These are phyloP conservation scores for Orgyia antiqua DNA, from an alignment of 2,888 invertebrate genomes.

Conservation along the genomic window DNA sequence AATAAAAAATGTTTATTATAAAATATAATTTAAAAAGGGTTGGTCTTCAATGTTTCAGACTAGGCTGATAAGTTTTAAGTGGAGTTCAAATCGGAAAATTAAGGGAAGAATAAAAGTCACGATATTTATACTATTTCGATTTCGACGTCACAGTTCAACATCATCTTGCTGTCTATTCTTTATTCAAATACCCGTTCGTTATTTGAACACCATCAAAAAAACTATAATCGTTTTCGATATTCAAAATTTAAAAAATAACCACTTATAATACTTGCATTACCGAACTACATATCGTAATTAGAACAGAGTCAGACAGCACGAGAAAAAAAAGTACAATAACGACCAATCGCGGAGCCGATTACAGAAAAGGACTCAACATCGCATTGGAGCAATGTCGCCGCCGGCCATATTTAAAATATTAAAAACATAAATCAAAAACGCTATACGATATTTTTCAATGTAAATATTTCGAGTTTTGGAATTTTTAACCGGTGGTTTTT, in stretches of 20 bases:
- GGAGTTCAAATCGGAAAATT: too few relatives aligned
- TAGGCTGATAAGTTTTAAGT: too few relatives aligned
- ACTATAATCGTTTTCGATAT: constrained; percentile 25
- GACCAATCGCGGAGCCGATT: constrained; percentile 59
- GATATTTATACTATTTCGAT: too few relatives aligned
- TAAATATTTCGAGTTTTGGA: constrained; percentile 42
- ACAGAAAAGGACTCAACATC: constrained; percentile 42
- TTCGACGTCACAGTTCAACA: too few relatives aligned
- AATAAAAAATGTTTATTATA: too few relatives aligned
- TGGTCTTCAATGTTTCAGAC: too few relatives aligned
- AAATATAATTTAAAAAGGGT: too few relatives aligned
- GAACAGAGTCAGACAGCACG: constrained; percentile 40
- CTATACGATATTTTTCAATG: constrained; percentile 65
- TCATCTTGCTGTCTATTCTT: too few relatives aligned
- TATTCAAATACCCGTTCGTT: neutral
- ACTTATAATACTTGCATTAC: constrained; percentile 38
- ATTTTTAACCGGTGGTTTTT: constrained; percentile 30
- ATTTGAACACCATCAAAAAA: neutral
- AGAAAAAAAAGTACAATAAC: constrained; percentile 46
- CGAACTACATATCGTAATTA: constrained; percentile 59
- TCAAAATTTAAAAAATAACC: constrained; percentile 36
- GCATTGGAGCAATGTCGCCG: constrained; percentile 46
- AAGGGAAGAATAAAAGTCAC: too few relatives aligned
- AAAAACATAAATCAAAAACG: constrained; percentile 68
- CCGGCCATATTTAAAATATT: constrained; percentile 70